Percentiles rank a stretch among this genome's conserved stretches.
These are phyloP conservation scores for Pediacus dermestoides DNA, from an alignment of 2,888 invertebrate species.

Conservation along the genomic window DNA sequence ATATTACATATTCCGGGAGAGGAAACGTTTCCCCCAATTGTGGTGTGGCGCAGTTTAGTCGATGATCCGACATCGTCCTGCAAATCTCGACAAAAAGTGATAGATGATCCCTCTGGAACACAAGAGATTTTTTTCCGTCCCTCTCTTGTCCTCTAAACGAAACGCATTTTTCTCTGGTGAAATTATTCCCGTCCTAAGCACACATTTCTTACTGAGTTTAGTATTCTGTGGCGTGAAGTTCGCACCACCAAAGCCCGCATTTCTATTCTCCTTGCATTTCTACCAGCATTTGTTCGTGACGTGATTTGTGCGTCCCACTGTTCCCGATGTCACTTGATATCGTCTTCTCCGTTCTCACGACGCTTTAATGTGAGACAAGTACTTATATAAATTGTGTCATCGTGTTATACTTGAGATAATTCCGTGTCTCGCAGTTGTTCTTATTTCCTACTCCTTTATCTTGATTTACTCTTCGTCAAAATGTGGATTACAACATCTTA, in stretches of 20 bases:
- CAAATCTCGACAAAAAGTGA: slow-evolving; percentile 45
- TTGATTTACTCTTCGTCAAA: slow-evolving; percentile 28
- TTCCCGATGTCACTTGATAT: slow-evolving; percentile 46
- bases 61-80: slow-evolving; percentile 28
- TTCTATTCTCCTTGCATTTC: slow-evolving; percentile 49
- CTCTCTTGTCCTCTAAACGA: slow-evolving; percentile 35
- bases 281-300: slow-evolving; percentile 50
- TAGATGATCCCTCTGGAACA: slow-evolving; percentile 46
- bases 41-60: slow-evolving; percentile 13
- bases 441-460: slow-evolving; percentile 28
- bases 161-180: slow-evolving; percentile 45
- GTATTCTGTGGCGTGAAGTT: slow-evolving; percentile 45
- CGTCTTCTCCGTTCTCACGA: slow-evolving; percentile 43
- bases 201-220: slow-evolving; percentile 47
- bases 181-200: slow-evolving; percentile 48
- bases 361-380: slow-evolving; percentile 46
- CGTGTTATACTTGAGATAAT: slow-evolving; percentile 44
- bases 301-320: slow-evolving; percentile 48
- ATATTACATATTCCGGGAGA: slow-evolving; percentile 12
- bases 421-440: slow-evolving; percentile 34
- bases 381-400: slow-evolving; percentile 47
- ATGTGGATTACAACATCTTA: slow-evolving; percentile 18
- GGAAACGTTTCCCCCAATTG: slow-evolving; percentile 14
- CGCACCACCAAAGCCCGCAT: slow-evolving; percentile 42
- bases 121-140: slow-evolving; percentile 35